Base-by-base conservation (phyloP, 2,888 invertebrate genomes). In the Lacanobia wlatinum region DNA sequence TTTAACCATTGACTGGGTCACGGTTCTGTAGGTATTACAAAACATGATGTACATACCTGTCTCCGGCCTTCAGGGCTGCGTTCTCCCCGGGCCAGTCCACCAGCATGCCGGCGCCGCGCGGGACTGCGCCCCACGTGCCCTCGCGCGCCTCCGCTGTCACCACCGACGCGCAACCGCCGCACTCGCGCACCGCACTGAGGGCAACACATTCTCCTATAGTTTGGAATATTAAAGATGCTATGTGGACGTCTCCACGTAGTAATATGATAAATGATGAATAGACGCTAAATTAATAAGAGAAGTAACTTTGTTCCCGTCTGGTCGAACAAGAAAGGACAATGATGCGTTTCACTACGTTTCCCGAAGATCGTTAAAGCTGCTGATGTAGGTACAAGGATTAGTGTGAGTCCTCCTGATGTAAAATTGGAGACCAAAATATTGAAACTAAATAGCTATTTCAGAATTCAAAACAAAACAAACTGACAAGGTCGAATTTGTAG, bases 71-170 rank as follows among this genome's bases (percentile, higher is more conserved):
- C 62, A 98, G 94, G 3, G 97, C 97, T 55, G 97, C 97, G 84
- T 98, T 97, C 85, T 98, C 98, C 8, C 98, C 96, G 0, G 98
- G 97, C 98, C 98, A 98, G 84, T 98, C 98, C 53, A 98, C 97
- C 90, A 97, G 96, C 16, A 98, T 97, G 9, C 97, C 97, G 63
- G 96, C 94, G 71, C 97, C 97, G 21, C 97, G 97, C 71, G 97
- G 96, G 23, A 97, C 96, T 21, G 97, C 97, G 38, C 97, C 97
- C 82, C 98, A 97, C 1, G 97, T 97, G 90, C 97, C 97, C 82
- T 97, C 97, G 40, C 97, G 97, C 0, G 97, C 97, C 91, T 98
- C 98, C 18, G 97, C 96, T 1, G 98, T 97, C 89, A 98, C 97
- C 79, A 98, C 92, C 0, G 89, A 80, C 38, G 94, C 94, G 40